Evolutionary conservation across 2,888 invertebrate species (phyloP), one percentile per base, ranked within the genome.

Genomic region (Ernsta delagoae): DNA sequence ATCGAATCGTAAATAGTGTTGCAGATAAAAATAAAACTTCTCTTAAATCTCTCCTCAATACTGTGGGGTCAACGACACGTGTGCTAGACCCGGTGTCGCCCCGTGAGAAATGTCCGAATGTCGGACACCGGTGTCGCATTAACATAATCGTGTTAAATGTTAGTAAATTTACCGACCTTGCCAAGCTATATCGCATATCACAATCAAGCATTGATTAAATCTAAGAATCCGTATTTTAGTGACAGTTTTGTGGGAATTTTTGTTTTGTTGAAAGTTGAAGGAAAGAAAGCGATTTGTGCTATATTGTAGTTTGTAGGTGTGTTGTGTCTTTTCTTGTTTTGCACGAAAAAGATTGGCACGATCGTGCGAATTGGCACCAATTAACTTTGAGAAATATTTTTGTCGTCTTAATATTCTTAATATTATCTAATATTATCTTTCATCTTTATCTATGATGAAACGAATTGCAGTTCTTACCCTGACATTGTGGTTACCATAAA

Each of bases 51-150:
- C 48, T 54, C 16, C 54, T 54, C 31, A 54, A 54, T 8, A 77
- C 78, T 76, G 74, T 59, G 71, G 79, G 88, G 85, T 89, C 90
- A 83, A 78, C 78, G 89, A 87, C 90, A 77, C 74, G 63, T 65
- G 72, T 65, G 77, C 82, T 85, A 92, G 92, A 92, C 92, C 79
- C 80, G 79, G 76, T 83, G 92, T 84, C 92, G 90, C 92, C 91
- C 78, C 89, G 90, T 90, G 88, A 85, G 89, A 90, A 89, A 79
- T 81, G 76, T 56, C 36, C 86, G 84, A 85, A 85, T 83, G 81
- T 79, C 82, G 78, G 80, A 83, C 81, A 78, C 76, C 81, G 45
- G 73, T 75, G 74, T 74, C 71, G 67, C 73, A 90, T 91, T 92
- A 80, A 75, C 90, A 92, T 91, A 91, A 91, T 88, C 87, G 80